Conservation (phyloP, 2,797 vertebrate genomes). For the Diglossa cyanea region DNA sequence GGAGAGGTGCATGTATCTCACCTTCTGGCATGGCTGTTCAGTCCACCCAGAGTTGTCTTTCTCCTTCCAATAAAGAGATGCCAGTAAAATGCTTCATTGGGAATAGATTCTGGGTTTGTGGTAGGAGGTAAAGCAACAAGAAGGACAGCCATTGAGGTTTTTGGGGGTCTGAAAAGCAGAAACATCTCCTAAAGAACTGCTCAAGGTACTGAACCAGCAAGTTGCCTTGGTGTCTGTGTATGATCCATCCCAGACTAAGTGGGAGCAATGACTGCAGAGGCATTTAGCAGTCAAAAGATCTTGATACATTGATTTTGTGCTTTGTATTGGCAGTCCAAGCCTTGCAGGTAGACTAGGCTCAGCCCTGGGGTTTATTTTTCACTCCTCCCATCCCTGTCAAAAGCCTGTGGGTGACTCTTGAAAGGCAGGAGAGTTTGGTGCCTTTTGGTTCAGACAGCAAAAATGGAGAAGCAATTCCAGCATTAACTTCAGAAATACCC, state of each 20-base stretch:
- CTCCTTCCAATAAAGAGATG: neutral
- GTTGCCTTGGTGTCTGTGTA: neutral
- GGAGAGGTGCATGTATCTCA: neutral
- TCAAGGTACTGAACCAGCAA: neutral
- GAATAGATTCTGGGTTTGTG: neutral
- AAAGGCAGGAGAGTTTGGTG: neutral
- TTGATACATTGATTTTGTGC: neutral
- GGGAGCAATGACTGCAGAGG: neutral
- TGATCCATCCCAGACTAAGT: rapidly evolving
- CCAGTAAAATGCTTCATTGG: neutral
- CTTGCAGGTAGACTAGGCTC: neutral
- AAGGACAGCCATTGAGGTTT: neutral
- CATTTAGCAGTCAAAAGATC: neutral
- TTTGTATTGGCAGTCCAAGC: neutral
- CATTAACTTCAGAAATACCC: neutral
- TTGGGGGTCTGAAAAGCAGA: neutral
- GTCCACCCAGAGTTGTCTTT: neutral
- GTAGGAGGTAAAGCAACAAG: neutral
- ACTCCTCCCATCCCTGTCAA: neutral
- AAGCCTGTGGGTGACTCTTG: neutral
- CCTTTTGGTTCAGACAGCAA: neutral
- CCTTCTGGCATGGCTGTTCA: neutral
- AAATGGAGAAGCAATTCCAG: neutral
- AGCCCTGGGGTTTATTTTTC: neutral
- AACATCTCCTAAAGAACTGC: neutral